Evolutionary conservation across 2,797 vertebrate genomes (phyloP).

Genomic region (Thunnus albacares): DNA sequence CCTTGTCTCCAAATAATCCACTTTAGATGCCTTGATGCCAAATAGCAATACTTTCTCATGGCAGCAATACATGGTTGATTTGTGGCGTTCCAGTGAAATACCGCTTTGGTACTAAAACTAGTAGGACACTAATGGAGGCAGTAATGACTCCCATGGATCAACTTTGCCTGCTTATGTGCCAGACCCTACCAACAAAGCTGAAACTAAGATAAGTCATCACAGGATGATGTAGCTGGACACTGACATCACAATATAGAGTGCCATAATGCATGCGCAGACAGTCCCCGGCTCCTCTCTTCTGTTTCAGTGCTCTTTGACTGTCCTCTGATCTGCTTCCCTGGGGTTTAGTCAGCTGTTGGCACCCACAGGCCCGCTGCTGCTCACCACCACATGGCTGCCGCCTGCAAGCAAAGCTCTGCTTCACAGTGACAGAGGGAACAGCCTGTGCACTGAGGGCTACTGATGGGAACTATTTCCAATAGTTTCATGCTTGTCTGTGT

Average conservation of each 20-base stretch:
- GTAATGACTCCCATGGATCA: background rate
- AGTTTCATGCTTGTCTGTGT: background rate
- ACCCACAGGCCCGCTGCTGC: conserved; percentile 51
- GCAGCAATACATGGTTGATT: background rate
- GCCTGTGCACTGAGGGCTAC: conserved; percentile 44
- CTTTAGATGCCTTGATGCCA: conserved; percentile 22
- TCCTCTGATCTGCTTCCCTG: conserved; percentile 66
- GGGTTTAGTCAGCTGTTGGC: conserved; percentile 80
- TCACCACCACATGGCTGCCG: conserved; percentile 64
- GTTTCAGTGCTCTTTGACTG: conserved; percentile 55
- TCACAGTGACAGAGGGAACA: conserved; percentile 51
- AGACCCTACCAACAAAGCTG: conserved; percentile 17
- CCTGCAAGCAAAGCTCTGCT: conserved; percentile 52
- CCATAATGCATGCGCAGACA: conserved; percentile 40
- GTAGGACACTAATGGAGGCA: conserved; percentile 10
- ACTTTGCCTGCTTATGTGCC: conserved; percentile 5
- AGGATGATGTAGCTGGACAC: background rate
- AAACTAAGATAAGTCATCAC: conserved; percentile 14
- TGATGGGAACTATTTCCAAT: conserved; percentile 35
- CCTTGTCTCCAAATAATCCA: conserved; percentile 15
- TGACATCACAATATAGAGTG: conserved; percentile 14
- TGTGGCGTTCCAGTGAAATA: conserved; percentile 13
- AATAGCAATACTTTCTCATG: conserved; percentile 7
- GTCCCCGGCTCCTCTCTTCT: conserved; percentile 29
- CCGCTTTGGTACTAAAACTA: background rate